phyloP scores from a whole-genome alignment of 2,888 invertebrate species.

The Amblyteles armatorius region DNA sequence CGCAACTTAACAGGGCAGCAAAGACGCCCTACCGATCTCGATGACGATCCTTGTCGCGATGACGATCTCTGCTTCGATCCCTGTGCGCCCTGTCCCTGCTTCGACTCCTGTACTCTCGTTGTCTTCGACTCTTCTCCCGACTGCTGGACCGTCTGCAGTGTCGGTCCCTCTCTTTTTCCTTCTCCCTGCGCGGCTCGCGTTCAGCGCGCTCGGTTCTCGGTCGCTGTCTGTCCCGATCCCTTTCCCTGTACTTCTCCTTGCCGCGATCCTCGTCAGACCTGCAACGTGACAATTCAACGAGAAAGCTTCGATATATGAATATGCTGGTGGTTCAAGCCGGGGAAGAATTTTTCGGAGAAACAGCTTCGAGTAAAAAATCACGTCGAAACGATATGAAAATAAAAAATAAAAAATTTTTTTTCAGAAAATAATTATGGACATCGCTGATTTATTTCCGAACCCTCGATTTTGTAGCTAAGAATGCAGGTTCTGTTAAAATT shows the following conservation, averaged over 20 bases:
- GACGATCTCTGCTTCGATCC: slow-evolving; percentile 80
- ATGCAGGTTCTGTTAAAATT: no score
- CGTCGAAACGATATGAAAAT: no score
- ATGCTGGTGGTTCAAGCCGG: slow-evolving; percentile 39
- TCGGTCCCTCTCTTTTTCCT: slow-evolving; percentile 80
- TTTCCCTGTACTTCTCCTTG: slow-evolving; percentile 80
- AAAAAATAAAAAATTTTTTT: no score
- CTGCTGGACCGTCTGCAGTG: slow-evolving; percentile 77
- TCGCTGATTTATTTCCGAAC: background rate
- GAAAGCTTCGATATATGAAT: slow-evolving; percentile 68
- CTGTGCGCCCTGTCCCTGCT: slow-evolving; percentile 81
- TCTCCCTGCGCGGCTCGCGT: slow-evolving; percentile 71
- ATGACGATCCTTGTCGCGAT: slow-evolving; percentile 81
- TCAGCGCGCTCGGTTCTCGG: slow-evolving; percentile 74
- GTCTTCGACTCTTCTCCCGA: slow-evolving; percentile 80
- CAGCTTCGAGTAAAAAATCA: background rate
- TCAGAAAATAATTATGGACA: background rate
- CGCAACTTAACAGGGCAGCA: slow-evolving; percentile 1
- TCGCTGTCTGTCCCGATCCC: slow-evolving; percentile 77
- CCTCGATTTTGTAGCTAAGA: background rate
- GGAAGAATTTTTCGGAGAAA: background rate
- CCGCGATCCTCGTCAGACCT: slow-evolving; percentile 84
- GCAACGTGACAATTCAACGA: slow-evolving; percentile 68
- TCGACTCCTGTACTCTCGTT: slow-evolving; percentile 82
- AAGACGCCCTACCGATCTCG: slow-evolving; percentile 78